Percentiles rank a stretch among this genome's conserved stretches.
These are phyloP conservation scores for Craniophora ligustri DNA, from an alignment of 2,888 invertebrate species.

Conservation along the genomic window DNA sequence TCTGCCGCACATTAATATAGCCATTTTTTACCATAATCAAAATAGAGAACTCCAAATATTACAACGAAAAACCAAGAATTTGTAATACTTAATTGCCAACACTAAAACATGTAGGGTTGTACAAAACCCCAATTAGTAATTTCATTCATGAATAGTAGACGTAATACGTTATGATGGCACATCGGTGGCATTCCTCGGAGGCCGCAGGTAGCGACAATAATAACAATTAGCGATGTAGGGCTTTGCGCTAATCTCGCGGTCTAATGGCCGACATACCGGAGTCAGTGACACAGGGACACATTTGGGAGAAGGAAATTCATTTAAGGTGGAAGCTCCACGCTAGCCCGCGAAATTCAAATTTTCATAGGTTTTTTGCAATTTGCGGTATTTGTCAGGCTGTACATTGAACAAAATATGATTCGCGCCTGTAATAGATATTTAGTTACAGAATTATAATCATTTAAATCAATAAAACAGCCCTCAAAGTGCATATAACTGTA, in stretches of 20 bases:
- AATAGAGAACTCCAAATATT: no score
- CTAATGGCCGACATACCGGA: conserved; percentile 67
- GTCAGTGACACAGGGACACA: conserved; percentile 43
- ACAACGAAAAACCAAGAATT: background rate
- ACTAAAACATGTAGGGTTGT: conserved; percentile 20
- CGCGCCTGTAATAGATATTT: no score
- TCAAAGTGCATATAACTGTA: no score
- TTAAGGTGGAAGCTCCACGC: background rate
- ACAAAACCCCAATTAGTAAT: conserved; percentile 29
- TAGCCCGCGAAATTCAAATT: no score
- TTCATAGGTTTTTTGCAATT: no score
- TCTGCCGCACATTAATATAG: no score
- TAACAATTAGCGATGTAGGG: conserved; percentile 66
- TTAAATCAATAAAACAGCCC: no score
- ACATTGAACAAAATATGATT: no score
- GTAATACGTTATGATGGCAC: conserved; percentile 24
- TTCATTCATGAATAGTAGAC: conserved; percentile 5
- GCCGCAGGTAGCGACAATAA: conserved; percentile 64
- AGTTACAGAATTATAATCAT: no score
- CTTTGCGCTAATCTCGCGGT: conserved; percentile 69
- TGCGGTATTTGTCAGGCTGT: no score
- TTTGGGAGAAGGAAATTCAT: conserved; percentile 7
- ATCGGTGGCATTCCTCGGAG: conserved; percentile 46
- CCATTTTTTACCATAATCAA: no score
- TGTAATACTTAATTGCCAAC: background rate